phyloP scores from a whole-genome alignment of 2,888 invertebrate species.

The Macaria liturata region DNA sequence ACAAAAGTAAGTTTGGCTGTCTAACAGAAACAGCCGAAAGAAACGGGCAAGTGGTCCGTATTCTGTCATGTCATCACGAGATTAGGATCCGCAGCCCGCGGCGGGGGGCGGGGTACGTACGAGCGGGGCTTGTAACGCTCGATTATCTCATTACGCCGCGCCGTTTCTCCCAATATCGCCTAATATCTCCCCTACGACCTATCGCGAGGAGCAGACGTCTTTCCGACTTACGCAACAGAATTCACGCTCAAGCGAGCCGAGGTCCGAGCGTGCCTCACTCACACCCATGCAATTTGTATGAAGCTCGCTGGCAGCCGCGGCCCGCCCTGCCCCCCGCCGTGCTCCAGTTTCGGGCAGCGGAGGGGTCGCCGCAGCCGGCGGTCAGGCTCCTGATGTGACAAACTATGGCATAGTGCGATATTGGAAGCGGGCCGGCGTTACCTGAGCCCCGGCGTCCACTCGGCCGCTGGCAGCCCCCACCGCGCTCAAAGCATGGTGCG shows the following conservation, averaged over 20 bases:
- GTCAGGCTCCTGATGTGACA: slow-evolving; percentile 75
- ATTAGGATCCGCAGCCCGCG: slow-evolving; percentile 16
- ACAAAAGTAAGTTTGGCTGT: slow-evolving; percentile 1
- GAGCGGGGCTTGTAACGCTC: slow-evolving; percentile 38
- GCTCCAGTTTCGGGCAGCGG: slow-evolving; percentile 47
- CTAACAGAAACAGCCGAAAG: slow-evolving; percentile 1
- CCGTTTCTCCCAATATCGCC: slow-evolving; percentile 59
- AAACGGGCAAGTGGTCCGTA: slow-evolving; percentile 5
- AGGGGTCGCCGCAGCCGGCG: slow-evolving; percentile 63
- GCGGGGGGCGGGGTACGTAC: slow-evolving; percentile 28
- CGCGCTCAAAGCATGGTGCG: slow-evolving; percentile 37
- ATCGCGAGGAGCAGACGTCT: slow-evolving; percentile 67
- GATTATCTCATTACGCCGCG: slow-evolving; percentile 53
- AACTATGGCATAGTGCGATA: slow-evolving; percentile 78
- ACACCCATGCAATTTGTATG: slow-evolving; percentile 78
- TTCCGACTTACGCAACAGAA: slow-evolving; percentile 80
- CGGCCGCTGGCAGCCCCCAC: slow-evolving; percentile 27
- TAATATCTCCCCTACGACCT: slow-evolving; percentile 55
- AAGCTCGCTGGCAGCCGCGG: slow-evolving; percentile 49
- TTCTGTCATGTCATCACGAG: slow-evolving; percentile 24
- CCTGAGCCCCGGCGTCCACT: slow-evolving; percentile 46
- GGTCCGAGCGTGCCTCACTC: slow-evolving; percentile 78
- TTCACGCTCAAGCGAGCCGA: slow-evolving; percentile 79
- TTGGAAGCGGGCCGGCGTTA: slow-evolving; percentile 57
- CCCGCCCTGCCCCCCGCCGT: slow-evolving; percentile 51